Base-by-base conservation (phyloP, 2,888 invertebrate genomes). In the Drosophila pegasa region DNA sequence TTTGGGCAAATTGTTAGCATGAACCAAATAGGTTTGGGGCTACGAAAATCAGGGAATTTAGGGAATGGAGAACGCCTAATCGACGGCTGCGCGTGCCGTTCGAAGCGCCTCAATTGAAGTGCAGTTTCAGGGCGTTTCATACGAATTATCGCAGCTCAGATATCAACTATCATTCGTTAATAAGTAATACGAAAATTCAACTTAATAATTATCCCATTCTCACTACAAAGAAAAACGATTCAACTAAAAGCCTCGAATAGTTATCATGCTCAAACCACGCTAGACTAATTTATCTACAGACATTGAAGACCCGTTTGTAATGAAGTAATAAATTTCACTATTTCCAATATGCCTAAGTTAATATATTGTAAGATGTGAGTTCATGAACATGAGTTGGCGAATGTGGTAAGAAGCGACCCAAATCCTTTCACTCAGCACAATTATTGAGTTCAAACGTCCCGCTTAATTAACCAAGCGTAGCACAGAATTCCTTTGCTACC, bases 381-480 rank as follows among this genome's bases (percentile, higher is more conserved):
- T 63, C 25, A 10, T 50, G 25, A 37, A 25, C 25, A 10, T 50
- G 25, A 37, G 29, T 45, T 41, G 43, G 20, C 18, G 27, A 60
- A 33, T 61, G 22, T 67, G 63, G 52, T 67, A 57, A 52, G 41
- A 56, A 56, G 47, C 35, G 20, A 33, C 16, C 37, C 25, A 14
- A 69, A 48, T 22, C 31, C 16, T 47, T 58, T 63, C 29, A 9
- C n/a, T 37, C 64, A 40, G 31, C 52, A 14, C 41, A 58, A 31
- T 38, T 75, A 75, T 59, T 52, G 47, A 43, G 55, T 25, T 37
- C 48, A 60, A 80, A 78, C 63, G 70, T 74, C 60, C 58, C 59
- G 68, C 64, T 87, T 81, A 87, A 84, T 81, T 87, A 75, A 69
- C 75, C 72, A 78, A 62, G 80, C 78, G 84, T 50, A 62, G 56